Evolutionary conservation across 2,888 invertebrate species (phyloP), one percentile per base, ranked within the genome.

Genomic region (Amiota communis): DNA sequence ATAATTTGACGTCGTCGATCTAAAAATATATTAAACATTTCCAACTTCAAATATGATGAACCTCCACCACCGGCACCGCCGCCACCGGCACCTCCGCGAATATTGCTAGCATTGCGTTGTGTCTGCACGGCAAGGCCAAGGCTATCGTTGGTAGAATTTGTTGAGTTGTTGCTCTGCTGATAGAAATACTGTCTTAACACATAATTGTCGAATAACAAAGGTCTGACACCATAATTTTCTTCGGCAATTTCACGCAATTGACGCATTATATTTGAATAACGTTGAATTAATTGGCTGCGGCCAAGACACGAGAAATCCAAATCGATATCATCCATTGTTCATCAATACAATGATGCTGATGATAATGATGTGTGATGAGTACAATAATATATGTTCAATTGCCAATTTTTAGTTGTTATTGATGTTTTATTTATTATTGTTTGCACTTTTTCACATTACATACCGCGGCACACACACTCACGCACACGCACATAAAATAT

Each of bases 171-270:
- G 79, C 87, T 81, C 20, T 80, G 80, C 75, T 90, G 88, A 49
- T 88, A 83, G 81, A 93, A 92, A 78, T 92, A 92, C 77, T 92
- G 90, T 80, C 90, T 88, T 76, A 93, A 93, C 64, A 89, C 82
- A 77, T 94, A 90, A 87, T 91, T 88, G 78, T 92, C 91, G 77
- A 95, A 93, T 86, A 94, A 92, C 53, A 91, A 89, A 75, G 94
- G 93, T 56, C 90, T 91, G 78, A 95, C 89, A 70, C 93, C 92
- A 78, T 92, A 90, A 20, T 82, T 85, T 71, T 91, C 90, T 77
- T 89, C 90, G 73, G 93, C 94, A 83, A 92, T 90, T 77, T 90
- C 89, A 80, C 91, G 92, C 59, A 95, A 88, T 80, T 91, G 90
- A 77, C 91, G 91, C 69, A 95, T 91, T 78, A 92, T 91, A 79